Evolutionary conservation across 2,797 vertebrate genomes (phyloP).

Genomic region (Chloroceryle amazona): DNA sequence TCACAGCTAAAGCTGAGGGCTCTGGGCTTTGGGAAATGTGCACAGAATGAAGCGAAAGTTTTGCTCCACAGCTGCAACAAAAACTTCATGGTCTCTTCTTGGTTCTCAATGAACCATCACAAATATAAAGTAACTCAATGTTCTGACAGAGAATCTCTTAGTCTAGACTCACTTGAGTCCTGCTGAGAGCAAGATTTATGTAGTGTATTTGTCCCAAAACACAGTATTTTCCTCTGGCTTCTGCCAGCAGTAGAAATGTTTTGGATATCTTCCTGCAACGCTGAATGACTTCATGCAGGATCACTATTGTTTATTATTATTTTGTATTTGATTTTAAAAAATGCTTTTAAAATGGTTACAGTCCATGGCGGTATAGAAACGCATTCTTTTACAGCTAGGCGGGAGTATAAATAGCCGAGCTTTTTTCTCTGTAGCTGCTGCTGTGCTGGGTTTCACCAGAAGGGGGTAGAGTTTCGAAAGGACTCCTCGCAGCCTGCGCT

Average conservation of each 20-base stretch:
- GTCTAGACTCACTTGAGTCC: neutral
- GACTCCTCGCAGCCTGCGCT: conserved; percentile 76
- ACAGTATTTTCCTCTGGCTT: neutral
- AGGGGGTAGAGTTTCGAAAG: conserved; percentile 82
- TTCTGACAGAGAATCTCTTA: neutral
- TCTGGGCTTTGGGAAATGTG: accelerated
- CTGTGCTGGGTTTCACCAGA: conserved; percentile 79
- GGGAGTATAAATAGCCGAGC: neutral
- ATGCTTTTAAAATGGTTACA: neutral
- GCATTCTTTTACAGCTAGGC: neutral
- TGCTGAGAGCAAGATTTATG: neutral
- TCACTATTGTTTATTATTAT: neutral
- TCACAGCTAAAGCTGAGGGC: neutral
- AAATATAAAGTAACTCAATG: neutral
- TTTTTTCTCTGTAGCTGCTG: conserved; percentile 23
- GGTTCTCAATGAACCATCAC: neutral
- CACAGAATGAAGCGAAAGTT: neutral
- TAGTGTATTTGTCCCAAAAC: neutral
- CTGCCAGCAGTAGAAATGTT: neutral
- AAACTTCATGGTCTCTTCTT: neutral
- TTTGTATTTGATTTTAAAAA: neutral
- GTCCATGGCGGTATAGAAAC: neutral
- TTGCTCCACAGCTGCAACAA: neutral
- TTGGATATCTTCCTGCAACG: neutral
- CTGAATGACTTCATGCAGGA: neutral